A percentile compares a stretch with the other conserved stretches of the same genome.
These are phyloP conservation scores for Sylvietta virens DNA, from an alignment of 2,113 vertebrate species.

Conservation along the genomic window DNA sequence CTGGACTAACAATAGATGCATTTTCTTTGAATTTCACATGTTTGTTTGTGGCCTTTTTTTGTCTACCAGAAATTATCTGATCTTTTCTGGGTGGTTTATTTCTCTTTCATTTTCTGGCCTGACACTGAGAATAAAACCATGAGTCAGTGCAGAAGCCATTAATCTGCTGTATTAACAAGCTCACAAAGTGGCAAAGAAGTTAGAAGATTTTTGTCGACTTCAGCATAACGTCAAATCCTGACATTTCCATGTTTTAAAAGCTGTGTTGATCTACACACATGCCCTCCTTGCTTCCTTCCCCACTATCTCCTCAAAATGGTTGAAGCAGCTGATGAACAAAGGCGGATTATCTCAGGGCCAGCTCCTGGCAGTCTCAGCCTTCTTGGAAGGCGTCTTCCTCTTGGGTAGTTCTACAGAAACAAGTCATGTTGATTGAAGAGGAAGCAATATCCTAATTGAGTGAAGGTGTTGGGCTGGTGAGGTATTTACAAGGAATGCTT, in stretches of 20 bases:
- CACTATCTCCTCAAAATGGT: not conserved
- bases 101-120: not conserved
- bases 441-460: not conserved
- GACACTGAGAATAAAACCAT: not conserved
- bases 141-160: not conserved
- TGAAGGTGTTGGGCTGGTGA: not conserved
- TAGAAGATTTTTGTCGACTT: not conserved
- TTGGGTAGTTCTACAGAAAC: not conserved
- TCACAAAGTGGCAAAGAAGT: not conserved
- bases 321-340: not conserved
- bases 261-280: not conserved
- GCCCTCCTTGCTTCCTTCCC: not conserved
- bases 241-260: not conserved
- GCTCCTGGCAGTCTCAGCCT: not conserved
- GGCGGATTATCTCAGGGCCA: not conserved
- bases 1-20: not conserved
- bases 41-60: not conserved
- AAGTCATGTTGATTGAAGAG: not conserved
- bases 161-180: not conserved
- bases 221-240: not conserved
- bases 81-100: not conserved
- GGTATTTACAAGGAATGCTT: conserved; percentile 20
- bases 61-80: not conserved
- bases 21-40: not conserved
- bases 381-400: not conserved